Evolutionary conservation across 2,888 invertebrate species (phyloP), one percentile per base, ranked within the genome.

Genomic region (Agriotes lineatus): DNA sequence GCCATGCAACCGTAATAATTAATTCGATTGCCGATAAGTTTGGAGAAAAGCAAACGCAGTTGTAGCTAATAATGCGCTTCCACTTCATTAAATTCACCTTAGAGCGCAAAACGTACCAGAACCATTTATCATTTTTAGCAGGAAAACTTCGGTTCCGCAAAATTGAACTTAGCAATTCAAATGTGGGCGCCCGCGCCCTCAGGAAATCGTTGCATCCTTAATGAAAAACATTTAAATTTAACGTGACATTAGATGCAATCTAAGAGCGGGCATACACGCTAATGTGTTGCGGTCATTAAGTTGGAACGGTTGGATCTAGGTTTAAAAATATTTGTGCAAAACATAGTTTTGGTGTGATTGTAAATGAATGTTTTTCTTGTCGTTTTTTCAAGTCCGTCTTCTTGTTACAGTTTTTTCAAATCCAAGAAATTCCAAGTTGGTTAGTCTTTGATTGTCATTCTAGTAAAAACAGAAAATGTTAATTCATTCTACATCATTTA

Each of bases 21-120:
- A 66, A 66, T 60, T 66, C 60, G 60, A 59, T 66, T 60, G 19
- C 44, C 42, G 42, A 66, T 66, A 52, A 44, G 14, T 66, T 66
- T 25, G 30, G 50, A 39, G 42, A 19, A 19, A 18, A 19, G 52
- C 16, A 56, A 37, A 56, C 12, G 2, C 1, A 19, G 12, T 56
- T 56, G 35, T 18, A 37, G 35, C 19, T 56, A 19, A 56, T 56
- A 56, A 35, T 35, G n/a, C 19, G 10, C 20, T 37, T 56, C 12
- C 20, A 37, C 56, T 56, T 56, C 56, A 56, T 56, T 56, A 56
- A 56, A 12, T 35, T 6, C 56, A 37, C 56, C 56, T 56, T 56
- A 56, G 12, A 52, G 19, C n/a, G 19, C 35, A 19, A 56, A 56
- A 56, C 37, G 7, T n/a, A 52, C 1, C 30, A 52, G 30, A 37